Evolutionary conservation across 1,140 invertebrate genomes (phyloP), one percentile per base, ranked within the genome.

Genomic region (Drosophila sproati): DNA sequence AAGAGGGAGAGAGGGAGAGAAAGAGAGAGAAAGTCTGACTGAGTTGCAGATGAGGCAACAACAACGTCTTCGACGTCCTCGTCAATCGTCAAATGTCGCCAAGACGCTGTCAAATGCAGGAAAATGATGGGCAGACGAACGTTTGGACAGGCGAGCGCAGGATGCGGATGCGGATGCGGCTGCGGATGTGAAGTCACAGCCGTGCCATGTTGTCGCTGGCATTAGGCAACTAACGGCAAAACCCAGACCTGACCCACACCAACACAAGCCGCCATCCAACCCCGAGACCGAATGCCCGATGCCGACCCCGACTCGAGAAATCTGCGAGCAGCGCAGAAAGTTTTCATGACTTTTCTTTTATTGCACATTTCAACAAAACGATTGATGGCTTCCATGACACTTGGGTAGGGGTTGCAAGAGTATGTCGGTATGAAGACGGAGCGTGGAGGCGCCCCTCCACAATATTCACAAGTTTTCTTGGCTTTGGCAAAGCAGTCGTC

Each of bases 341-440:
- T 91, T 92, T 92, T 92, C 87, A 92, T 91, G 91, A 92, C 91
- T 91, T 91, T 91, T 88, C 91, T 86, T 89, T 92, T 91, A 91
- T 91, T 92, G 91, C 91, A 92, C 87, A 92, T 92, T 92, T 92
- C 91, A 92, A 89, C 81, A 90, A 92, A 91, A 91, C 91, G 91
- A 92, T 92, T 91, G 91, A 92, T 92, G 87, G 87, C 91, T 91
- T 91, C 91, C 87, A 89, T 83, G 91, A 91, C 83, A 85, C 56
- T 55, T 61, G 59, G 59, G 59, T 5, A 12, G 8, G 28, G 28
- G 31, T 2, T 29, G 12, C 41, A 20, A n/a, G 48, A 43, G 64
- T n/a, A n/a, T 37, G 51, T 29, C 67, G 61, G 50, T 61, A 60
- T 50, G 64, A 47, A 83, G 63, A 55, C 10, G 32, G 31, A 43